Evolutionary conservation across 2,113 vertebrate genomes (phyloP).

Genomic region (Tenrec ecaudatus): DNA sequence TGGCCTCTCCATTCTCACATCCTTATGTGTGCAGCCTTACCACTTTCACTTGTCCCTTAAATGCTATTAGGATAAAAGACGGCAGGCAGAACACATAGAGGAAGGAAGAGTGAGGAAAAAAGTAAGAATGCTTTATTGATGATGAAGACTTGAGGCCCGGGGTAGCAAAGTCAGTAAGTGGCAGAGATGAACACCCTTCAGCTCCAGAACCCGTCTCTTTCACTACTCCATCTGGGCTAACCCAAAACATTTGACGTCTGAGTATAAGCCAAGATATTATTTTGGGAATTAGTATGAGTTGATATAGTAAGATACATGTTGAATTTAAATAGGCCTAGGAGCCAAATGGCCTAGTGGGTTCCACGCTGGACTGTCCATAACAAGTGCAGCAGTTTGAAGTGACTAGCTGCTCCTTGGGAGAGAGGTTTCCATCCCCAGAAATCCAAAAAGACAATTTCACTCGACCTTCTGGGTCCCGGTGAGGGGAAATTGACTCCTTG

Average conservation of each 20-base stretch:
- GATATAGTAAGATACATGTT: not conserved
- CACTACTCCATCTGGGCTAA: not conserved
- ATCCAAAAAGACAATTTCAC: not conserved
- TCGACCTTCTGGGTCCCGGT: not conserved
- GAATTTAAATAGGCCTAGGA: not conserved
- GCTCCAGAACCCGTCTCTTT: not conserved
- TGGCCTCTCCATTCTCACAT: not conserved
- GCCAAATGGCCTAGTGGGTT: no score
- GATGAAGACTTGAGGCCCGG: not conserved
- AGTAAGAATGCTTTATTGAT: not conserved
- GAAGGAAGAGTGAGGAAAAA: fast-evolving
- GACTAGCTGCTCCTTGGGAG: not conserved
- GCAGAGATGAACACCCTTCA: not conserved
- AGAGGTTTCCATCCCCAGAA: not conserved
- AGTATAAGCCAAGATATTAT: not conserved
- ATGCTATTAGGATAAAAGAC: not conserved
- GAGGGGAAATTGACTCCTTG: not conserved
- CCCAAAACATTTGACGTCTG: not conserved
- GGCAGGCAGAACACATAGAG: no score
- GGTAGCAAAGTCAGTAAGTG: not conserved
- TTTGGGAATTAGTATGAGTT: not conserved
- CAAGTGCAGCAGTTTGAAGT: not conserved
- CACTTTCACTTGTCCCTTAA: not conserved
- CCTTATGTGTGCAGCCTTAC: not conserved
- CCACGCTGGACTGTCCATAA: not conserved